These are phyloP conservation scores for Hydriomena furcata DNA, from an alignment of 2,888 invertebrate genomes.

Conservation along the genomic window DNA sequence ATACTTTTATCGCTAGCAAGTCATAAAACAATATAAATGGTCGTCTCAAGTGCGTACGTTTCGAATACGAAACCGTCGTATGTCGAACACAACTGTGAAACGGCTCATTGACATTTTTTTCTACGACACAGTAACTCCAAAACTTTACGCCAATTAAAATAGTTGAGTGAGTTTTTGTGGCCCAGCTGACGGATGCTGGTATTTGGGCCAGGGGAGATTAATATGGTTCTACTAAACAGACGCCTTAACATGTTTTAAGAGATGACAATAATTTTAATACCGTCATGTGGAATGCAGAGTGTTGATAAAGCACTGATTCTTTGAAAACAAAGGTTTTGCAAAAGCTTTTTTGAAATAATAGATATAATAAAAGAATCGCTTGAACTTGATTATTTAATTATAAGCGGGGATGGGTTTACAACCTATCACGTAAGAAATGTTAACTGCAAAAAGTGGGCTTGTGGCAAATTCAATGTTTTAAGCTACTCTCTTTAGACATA, in stretches of 20 bases:
- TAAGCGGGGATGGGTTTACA: too few species aligned
- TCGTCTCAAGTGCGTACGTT: constrained; percentile 7
- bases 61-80: constrained; percentile 39
- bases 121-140: constrained; percentile 54
- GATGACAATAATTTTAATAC: background rate
- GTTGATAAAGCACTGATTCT: too few species aligned
- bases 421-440: too few species aligned
- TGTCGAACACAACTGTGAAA: constrained; percentile 48
- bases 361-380: too few species aligned
- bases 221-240: constrained; percentile 66
- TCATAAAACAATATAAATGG: constrained; percentile 14
- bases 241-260: constrained; percentile 35
- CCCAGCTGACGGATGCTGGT: constrained; percentile 68
- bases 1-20: constrained; percentile 2
- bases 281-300: background rate
- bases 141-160: constrained; percentile 80
- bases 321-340: too few species aligned
- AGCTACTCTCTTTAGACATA: too few species aligned
- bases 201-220: constrained; percentile 72
- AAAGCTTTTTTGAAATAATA: too few species aligned
- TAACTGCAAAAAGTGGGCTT: too few species aligned
- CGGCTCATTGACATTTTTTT: constrained; percentile 67
- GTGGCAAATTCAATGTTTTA: too few species aligned
- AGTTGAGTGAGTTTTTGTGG: constrained; percentile 74
- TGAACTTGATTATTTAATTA: too few species aligned